Evolutionary conservation across 2,888 invertebrate genomes (phyloP), one percentile per base, ranked within the genome.

Genomic region (Hypsopygia costalis): DNA sequence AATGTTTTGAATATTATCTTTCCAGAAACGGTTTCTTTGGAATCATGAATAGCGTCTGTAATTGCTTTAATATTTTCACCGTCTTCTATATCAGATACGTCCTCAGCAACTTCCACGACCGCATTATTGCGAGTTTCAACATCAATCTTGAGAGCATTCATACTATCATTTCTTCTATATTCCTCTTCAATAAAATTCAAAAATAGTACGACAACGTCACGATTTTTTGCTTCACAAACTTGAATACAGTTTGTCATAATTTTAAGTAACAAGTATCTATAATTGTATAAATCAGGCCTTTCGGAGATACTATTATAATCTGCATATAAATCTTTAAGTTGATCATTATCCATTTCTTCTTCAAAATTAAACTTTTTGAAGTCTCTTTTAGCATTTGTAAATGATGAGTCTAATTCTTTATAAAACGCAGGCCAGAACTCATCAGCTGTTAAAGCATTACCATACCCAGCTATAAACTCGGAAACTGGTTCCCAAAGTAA

Each of bases 401-500:
- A 89, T 0, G 90, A 89, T 6, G 77, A 80, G 49, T 90, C 79
- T 10, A 95, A 69, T 52, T 93, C 91, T 20, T 81, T 72, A 22
- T 91, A 81, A 58, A 93, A 96, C 28, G 93, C 81, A 0, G 85
- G 77, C 96, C 96, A 97, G 79, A 96, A 96, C 16, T 90, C 82
- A n/a, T 91, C 79, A 0, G 79, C 61, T 0, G 85, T 65, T 60
- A 94, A 71, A 0, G 91, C 90, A 58, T 89, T 90, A 0, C 95
- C 95, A 67, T 94, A 95, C 0, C 93, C 91, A 1, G 93, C 91
- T 34, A 98, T 92, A 29, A 97, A 89, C 62, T 94, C 92, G 9
- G 91, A 87, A 0, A 95, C 89, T 0, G 97, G 96, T 47, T 95
- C 94, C 98, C 98, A 98, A 0, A 98, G 72, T 8, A 97, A 83